These are phyloP conservation scores for Acronicta leporina DNA, from an alignment of 2,888 invertebrate species.

Conservation along the genomic window DNA sequence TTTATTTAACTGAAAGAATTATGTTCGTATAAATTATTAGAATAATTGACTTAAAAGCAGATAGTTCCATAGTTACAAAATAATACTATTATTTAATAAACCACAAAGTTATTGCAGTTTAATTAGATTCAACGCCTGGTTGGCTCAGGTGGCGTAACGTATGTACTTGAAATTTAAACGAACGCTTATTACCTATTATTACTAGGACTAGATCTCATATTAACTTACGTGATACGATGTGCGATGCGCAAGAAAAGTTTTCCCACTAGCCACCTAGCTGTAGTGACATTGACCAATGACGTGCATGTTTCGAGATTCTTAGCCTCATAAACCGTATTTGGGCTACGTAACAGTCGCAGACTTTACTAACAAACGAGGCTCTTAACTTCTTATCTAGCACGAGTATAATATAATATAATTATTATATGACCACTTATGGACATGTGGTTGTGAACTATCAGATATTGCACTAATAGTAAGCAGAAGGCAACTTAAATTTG, in stretches of 20 bases:
- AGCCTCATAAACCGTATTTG: too few relatives aligned
- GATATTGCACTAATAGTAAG: too few relatives aligned
- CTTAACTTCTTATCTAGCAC: too few relatives aligned
- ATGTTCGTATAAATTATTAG: conserved; percentile 1
- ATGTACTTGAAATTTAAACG: conserved; percentile 27
- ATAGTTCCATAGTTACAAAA: too few relatives aligned
- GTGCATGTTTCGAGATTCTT: too few relatives aligned
- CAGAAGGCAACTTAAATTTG: too few relatives aligned
- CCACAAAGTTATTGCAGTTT: conserved; percentile 34
- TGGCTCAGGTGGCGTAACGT: conserved; percentile 32
- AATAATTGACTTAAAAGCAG: conserved; percentile 31
- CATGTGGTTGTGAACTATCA: too few relatives aligned
- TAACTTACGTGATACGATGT: conserved; percentile 35
- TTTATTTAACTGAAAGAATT: not conserved
- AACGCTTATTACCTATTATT: conserved; percentile 37
- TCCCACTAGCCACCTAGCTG: not conserved
- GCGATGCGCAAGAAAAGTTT: conserved; percentile 19
- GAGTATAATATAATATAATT: too few relatives aligned
- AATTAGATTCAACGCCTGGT: conserved; percentile 23
- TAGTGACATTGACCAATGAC: not conserved
- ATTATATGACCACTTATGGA: too few relatives aligned
- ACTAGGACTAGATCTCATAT: conserved; percentile 55
- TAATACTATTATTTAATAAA: too few relatives aligned
- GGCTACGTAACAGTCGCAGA: too few relatives aligned
- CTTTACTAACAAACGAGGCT: too few relatives aligned